Evolutionary conservation across 2,888 invertebrate genomes (phyloP).

Genomic region (Archips xylosteana): DNA sequence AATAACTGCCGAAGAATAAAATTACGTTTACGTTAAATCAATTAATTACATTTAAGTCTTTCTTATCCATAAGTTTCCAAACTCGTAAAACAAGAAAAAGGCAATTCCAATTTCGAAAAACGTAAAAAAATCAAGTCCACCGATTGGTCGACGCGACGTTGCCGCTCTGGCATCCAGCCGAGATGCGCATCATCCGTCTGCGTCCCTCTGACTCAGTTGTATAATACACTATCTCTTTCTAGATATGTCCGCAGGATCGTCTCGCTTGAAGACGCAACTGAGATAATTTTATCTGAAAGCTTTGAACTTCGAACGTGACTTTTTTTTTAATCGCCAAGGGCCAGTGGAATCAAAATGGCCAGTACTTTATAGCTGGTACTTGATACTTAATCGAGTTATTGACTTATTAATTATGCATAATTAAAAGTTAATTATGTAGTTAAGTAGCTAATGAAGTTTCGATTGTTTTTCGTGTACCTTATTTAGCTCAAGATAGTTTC

Average conservation of each 20-base stretch:
- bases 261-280: conserved; percentile 82
- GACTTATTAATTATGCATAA: conserved; percentile 4
- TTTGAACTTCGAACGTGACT: conserved; percentile 75
- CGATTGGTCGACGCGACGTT: conserved; percentile 83
- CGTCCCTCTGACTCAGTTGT: conserved; percentile 49
- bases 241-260: conserved; percentile 79
- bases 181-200: conserved; percentile 68
- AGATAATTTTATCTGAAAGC: conserved; percentile 82
- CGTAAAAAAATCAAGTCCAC: conserved; percentile 68
- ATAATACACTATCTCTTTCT: conserved; percentile 58
- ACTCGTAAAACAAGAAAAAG: conserved; percentile 58
- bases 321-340: conserved; percentile 65
- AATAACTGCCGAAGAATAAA: background rate
- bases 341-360: conserved; percentile 63
- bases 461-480: conserved; percentile 6
- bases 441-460: background rate
- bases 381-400: conserved; percentile 3
- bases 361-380: conserved; percentile 49
- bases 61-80: conserved; percentile 52
- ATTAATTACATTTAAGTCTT: background rate
- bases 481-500: background rate
- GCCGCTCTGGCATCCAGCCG: conserved; percentile 74
- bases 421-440: background rate
- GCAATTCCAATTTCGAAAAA: conserved; percentile 63
- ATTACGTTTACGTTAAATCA: background rate